These are phyloP conservation scores for Zeus faber DNA, from an alignment of 2,113 vertebrate species.

Conservation along the genomic window DNA sequence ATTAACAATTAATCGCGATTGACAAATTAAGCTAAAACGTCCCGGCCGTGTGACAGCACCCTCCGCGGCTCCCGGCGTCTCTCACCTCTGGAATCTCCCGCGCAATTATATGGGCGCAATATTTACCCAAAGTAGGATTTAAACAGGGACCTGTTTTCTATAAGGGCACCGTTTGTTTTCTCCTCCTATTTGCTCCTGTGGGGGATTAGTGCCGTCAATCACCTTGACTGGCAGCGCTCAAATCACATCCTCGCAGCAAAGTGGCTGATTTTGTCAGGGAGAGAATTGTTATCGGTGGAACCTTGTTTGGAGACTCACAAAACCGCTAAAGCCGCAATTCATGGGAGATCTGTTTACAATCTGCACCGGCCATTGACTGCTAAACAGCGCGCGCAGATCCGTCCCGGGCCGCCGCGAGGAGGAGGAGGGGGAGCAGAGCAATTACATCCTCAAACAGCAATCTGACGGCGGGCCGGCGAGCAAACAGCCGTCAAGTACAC, in stretches of 20 bases:
- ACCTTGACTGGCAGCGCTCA: conserved; percentile 78
- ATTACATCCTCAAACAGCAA: conserved; percentile 80
- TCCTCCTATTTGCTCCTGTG: conserved; percentile 74
- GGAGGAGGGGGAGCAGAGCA: conserved; percentile 72
- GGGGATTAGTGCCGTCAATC: conserved; percentile 80
- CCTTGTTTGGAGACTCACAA: conserved; percentile 81
- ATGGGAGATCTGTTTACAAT: conserved; percentile 84
- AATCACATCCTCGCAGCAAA: conserved; percentile 79
- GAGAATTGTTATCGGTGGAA: conserved; percentile 76
- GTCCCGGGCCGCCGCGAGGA: conserved; percentile 72
- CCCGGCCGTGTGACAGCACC: no score
- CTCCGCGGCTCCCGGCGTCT: no score
- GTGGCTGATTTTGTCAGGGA: conserved; percentile 78
- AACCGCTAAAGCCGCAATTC: conserved; percentile 80
- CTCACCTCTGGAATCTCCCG: conserved; percentile 35
- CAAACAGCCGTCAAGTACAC: conserved; percentile 64
- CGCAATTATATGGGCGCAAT: conserved; percentile 58
- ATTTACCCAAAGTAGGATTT: conserved; percentile 73
- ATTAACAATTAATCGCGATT: no score
- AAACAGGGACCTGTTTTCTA: conserved; percentile 72
- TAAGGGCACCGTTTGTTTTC: conserved; percentile 74
- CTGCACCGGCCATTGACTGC: conserved; percentile 76
- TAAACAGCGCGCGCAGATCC: conserved; percentile 74
- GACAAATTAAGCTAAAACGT: no score
- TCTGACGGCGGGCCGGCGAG: conserved; percentile 65